Conservation (phyloP, 1,140 invertebrate genomes). For the Chrysomallon squamiferum region DNA sequence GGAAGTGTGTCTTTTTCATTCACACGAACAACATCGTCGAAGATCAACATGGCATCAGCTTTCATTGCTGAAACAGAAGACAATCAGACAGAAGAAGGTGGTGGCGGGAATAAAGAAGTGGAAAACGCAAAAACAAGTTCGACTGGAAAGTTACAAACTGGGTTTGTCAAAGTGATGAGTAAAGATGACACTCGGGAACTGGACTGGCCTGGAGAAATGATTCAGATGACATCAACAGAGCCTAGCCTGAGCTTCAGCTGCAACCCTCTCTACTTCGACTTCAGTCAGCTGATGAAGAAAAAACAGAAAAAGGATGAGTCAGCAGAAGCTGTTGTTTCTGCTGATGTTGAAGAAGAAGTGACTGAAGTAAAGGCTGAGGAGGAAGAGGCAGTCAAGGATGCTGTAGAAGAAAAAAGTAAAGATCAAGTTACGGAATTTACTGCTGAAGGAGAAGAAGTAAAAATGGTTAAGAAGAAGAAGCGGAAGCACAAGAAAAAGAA, state of each 20-base stretch:
- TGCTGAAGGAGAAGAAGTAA: slow-evolving; percentile 7
- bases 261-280: slow-evolving; percentile 54
- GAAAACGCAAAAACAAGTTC: not conserved
- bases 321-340: not conserved
- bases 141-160: not conserved
- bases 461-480: slow-evolving; percentile 12
- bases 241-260: slow-evolving; percentile 45
- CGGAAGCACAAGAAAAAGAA: slow-evolving; percentile 24
- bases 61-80: not conserved
- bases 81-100: not conserved
- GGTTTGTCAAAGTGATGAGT: slow-evolving; percentile 38
- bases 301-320: slow-evolving; percentile 3
- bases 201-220: slow-evolving; percentile 52
- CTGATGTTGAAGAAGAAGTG: not conserved
- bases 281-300: slow-evolving; percentile 28
- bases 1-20: slow-evolving; percentile 1
- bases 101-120: not conserved
- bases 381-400: not conserved
- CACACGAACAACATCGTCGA: not conserved
- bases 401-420: slow-evolving; percentile 7
- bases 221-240: slow-evolving; percentile 38
- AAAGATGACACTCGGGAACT: slow-evolving; percentile 43
- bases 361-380: slow-evolving; percentile 2
- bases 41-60: not conserved
- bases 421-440: slow-evolving; percentile 9